phyloP scores from a whole-genome alignment of 2,888 invertebrate species.

The Catocala nupta region DNA sequence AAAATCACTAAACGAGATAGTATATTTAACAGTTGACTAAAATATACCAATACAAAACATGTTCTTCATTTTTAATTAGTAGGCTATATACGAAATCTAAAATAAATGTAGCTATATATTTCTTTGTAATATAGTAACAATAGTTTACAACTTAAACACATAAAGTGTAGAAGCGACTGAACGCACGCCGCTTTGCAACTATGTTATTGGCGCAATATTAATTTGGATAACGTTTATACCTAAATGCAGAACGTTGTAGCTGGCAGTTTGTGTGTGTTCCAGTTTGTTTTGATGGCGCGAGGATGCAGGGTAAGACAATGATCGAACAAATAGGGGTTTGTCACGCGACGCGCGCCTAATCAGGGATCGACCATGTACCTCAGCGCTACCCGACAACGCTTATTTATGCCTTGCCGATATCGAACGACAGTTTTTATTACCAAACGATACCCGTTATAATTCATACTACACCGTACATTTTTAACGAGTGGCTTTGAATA shows the following conservation, averaged over 20 bases:
- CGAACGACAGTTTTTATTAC: slow-evolving; percentile 76
- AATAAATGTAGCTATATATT: too few species aligned
- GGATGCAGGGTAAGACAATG: slow-evolving; percentile 82
- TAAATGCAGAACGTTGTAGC: slow-evolving; percentile 40
- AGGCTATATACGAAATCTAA: too few species aligned
- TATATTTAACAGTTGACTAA: too few species aligned
- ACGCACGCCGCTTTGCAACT: not conserved
- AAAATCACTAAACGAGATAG: too few species aligned
- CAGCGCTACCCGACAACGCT: slow-evolving; percentile 76
- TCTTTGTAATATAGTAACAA: too few species aligned
- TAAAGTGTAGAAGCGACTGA: not conserved
- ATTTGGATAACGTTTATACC: slow-evolving; percentile 39
- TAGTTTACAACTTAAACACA: too few species aligned
- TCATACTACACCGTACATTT: slow-evolving; percentile 59
- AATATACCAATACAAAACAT: too few species aligned
- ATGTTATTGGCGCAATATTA: slow-evolving; percentile 26
- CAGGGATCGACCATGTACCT: slow-evolving; percentile 77
- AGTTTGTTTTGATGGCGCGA: slow-evolving; percentile 74
- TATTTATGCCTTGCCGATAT: slow-evolving; percentile 83
- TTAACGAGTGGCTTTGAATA: slow-evolving; percentile 49
- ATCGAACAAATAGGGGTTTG: slow-evolving; percentile 85
- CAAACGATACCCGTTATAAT: slow-evolving; percentile 64
- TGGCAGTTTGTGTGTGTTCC: slow-evolving; percentile 73
- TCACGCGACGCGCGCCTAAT: slow-evolving; percentile 82
- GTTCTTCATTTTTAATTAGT: too few species aligned